Percentiles rank a stretch among this genome's conserved stretches.
phyloP scores from a whole-genome alignment of 2,888 invertebrate species.

The Drosophila peninsularis region DNA sequence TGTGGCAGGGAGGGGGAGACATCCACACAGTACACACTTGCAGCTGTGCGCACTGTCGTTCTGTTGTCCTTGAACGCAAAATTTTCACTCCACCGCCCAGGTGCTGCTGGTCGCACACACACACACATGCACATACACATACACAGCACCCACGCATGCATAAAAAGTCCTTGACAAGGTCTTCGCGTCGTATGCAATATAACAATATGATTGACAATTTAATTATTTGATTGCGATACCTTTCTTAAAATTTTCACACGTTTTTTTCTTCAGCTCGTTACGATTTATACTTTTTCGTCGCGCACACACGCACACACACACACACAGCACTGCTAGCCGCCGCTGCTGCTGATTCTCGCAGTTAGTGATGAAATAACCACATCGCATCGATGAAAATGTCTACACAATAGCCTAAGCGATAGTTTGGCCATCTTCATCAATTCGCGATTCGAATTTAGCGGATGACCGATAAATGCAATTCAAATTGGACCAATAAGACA shows the following conservation, averaged over 20 bases:
- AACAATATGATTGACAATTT: slow-evolving; percentile 16
- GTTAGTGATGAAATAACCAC: slow-evolving; percentile 40
- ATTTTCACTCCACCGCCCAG: slow-evolving; percentile 72
- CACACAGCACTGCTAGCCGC: slow-evolving; percentile 60
- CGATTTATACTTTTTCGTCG: slow-evolving; percentile 76
- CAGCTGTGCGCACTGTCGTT: slow-evolving; percentile 59
- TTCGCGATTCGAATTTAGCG: slow-evolving; percentile 20
- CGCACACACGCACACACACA: slow-evolving; percentile 67
- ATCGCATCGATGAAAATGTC: slow-evolving; percentile 45
- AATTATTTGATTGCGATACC: slow-evolving; percentile 52
- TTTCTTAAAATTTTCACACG: slow-evolving; percentile 73
- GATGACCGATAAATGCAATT: neutral
- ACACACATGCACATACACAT: slow-evolving; percentile 11
- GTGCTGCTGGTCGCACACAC: slow-evolving; percentile 59
- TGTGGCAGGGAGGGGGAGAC: slow-evolving; percentile 5
- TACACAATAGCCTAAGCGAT: slow-evolving; percentile 21
- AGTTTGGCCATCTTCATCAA: slow-evolving; percentile 2
- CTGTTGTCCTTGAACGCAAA: slow-evolving; percentile 81
- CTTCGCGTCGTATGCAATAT: slow-evolving; percentile 20
- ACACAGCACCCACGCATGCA: slow-evolving; percentile 13
- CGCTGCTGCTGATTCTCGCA: slow-evolving; percentile 56
- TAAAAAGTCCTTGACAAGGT: slow-evolving; percentile 58
- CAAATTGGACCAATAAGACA: neutral
- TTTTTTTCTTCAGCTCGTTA: slow-evolving; percentile 72
- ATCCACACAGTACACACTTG: slow-evolving; percentile 52